Evolutionary conservation across 2,113 vertebrate species (phyloP).

Genomic region (Athene noctua): DNA sequence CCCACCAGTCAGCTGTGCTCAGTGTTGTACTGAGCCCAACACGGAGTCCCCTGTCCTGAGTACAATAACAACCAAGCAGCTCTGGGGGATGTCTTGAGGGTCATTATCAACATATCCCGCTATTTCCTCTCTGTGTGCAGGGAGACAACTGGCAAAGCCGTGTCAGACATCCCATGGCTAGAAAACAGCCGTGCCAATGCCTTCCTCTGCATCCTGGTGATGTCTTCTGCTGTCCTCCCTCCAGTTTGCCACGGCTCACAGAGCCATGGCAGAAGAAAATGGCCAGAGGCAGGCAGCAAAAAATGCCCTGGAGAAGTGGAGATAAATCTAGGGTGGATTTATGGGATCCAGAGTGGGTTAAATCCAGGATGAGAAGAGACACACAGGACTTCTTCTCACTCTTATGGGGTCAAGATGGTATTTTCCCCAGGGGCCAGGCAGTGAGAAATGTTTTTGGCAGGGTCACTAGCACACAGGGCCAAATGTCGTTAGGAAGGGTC

Average conservation of each 20-base stretch:
- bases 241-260: rapidly evolving
- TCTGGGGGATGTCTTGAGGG: neutral
- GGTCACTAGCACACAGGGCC: neutral
- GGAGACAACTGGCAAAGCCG: neutral
- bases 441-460: neutral
- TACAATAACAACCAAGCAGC: too few relatives aligned
- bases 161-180: rapidly evolving
- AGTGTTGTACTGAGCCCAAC: neutral
- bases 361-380: neutral
- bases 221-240: neutral
- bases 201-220: neutral
- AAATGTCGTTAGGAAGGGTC: neutral
- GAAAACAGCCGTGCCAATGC: rapidly evolving
- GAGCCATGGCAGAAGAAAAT: neutral
- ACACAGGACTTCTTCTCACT: neutral
- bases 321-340: neutral
- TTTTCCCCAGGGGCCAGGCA: neutral
- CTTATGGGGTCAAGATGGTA: neutral
- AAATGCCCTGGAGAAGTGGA: neutral
- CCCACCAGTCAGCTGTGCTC: neutral
- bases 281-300: neutral
- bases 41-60: rapidly evolving
- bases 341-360: neutral
- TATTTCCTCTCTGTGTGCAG: neutral
- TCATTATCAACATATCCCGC: neutral